phyloP scores from a whole-genome alignment of 1,140 invertebrate genomes.

The Chymomyza costata region DNA sequence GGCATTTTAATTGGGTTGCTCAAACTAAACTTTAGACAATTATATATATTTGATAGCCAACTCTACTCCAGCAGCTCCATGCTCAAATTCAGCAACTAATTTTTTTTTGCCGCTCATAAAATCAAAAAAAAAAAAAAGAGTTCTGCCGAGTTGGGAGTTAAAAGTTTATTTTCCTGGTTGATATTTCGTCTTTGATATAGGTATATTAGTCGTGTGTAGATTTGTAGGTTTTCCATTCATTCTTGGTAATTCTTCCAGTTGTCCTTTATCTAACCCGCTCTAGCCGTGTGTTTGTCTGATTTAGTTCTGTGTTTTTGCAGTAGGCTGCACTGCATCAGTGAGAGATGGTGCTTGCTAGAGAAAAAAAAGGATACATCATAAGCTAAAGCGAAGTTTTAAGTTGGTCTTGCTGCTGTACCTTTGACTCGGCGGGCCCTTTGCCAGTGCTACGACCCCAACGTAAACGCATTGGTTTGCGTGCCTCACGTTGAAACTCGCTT shows the following conservation, averaged over 20 bases:
- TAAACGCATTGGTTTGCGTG: constrained; percentile 65
- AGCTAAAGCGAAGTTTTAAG: neutral
- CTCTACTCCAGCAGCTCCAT: too few relatives aligned
- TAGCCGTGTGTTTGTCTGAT: constrained; percentile 1
- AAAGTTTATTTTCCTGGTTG: constrained; percentile 20
- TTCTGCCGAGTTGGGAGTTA: constrained; percentile 23
- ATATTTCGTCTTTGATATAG: constrained; percentile 24
- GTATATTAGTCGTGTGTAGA: too few relatives aligned
- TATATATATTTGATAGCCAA: constrained; percentile 39
- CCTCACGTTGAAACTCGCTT: constrained; percentile 57
- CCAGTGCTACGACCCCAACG: constrained; percentile 71
- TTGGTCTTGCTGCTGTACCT: constrained; percentile 13
- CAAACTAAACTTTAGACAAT: constrained; percentile 26
- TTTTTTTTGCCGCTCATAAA: constrained; percentile 33
- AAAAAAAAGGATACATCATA: neutral
- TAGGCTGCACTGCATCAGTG: constrained; percentile 32
- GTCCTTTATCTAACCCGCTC: constrained; percentile 23
- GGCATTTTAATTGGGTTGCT: constrained; percentile 10
- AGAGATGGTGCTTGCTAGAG: constrained; percentile 1
- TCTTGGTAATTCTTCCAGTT: constrained; percentile 17
- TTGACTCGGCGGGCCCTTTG: constrained; percentile 40
- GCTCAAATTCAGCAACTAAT: constrained; percentile 15
- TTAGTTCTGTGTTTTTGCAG: constrained; percentile 53
- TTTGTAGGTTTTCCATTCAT: constrained; percentile 18
- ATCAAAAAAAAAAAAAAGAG: too few relatives aligned